A percentile compares a stretch with the other conserved stretches of the same genome.
Evolutionary conservation across 1,140 invertebrate species (phyloP).

Genomic region (Drosophila quadrilineata): DNA sequence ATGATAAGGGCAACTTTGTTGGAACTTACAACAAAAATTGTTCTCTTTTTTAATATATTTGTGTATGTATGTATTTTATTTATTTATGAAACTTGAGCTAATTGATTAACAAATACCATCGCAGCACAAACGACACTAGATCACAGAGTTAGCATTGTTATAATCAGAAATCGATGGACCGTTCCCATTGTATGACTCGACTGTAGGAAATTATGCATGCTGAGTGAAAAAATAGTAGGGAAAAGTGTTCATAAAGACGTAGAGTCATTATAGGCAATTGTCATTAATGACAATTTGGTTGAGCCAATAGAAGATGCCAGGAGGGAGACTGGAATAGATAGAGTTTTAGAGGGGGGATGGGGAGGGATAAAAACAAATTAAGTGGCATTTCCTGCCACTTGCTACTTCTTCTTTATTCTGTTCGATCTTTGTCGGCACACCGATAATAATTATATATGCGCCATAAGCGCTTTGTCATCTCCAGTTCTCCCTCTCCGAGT

Average conservation of each 20-base stretch:
- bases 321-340: not conserved
- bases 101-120: conserved; percentile 19
- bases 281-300: conserved; percentile 74
- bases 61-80: too few species aligned
- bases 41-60: too few species aligned
- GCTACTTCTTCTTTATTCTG: conserved; percentile 43
- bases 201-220: conserved; percentile 61
- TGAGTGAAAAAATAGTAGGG: conserved; percentile 27
- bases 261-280: conserved; percentile 74
- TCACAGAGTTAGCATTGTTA: not conserved
- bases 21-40: too few species aligned
- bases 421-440: conserved; percentile 69
- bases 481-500: too few species aligned
- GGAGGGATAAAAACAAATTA: conserved; percentile 65
- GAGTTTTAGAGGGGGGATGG: not conserved
- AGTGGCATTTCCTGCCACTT: conserved; percentile 77
- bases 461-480: conserved; percentile 76
- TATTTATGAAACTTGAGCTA: conserved; percentile 15
- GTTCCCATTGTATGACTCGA: too few species aligned
- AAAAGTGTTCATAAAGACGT: conserved; percentile 40
- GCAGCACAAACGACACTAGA: not conserved
- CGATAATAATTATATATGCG: conserved; percentile 78
- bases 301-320: conserved; percentile 66
- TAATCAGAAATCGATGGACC: conserved; percentile 21
- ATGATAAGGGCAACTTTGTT: too few species aligned